Evolutionary conservation across 2,888 invertebrate genomes (phyloP), one percentile per base, ranked within the genome.

Genomic region (Apamea anceps): DNA sequence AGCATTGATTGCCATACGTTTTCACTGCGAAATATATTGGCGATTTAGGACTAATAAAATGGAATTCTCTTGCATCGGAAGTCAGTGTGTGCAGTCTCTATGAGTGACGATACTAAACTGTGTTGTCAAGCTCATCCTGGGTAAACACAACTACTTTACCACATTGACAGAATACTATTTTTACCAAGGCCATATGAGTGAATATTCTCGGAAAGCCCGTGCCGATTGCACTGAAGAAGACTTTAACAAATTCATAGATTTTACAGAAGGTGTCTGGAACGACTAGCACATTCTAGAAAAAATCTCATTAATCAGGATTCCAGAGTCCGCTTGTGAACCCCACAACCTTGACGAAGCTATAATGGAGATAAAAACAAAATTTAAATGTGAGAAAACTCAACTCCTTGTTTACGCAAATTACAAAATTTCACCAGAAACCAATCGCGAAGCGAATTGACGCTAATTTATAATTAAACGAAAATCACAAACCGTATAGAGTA

Each of bases 381-480:
- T 37, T 0, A 72, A 63, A 71, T 75, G 60, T 84, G 85, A 75
- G 84, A 85, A 82, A 25, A 57, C 0, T 25, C 32, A 37, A 81
- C 85, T 86, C 60, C 84, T 78, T 75, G 77, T 86, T 54, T 80
- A 84, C 81, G 77, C 84, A 78, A 76, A 86, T 85, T 76, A 77
- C 6, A 71, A 51, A 84, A 75, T 72, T 80, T 80, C 77, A 78
- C 78, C 77, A 60, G 12, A 57, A 45, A 13, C 70, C 28, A 73
- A 60, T 71, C n/a, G 63, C 60, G 84, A 66, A 84, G 13, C 82
- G 18, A 82, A 81, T 92, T 72, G 84, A 82, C 77, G 51, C 62
- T 77, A 87, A 84, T 87, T 86, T 76, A 60, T 79, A 88, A 90
- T 91, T 89, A 85, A 89, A 71, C 87, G 85, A 82, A 87, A 87